phyloP scores from a whole-genome alignment of 2,888 invertebrate species.

The Endotricha flammealis region DNA sequence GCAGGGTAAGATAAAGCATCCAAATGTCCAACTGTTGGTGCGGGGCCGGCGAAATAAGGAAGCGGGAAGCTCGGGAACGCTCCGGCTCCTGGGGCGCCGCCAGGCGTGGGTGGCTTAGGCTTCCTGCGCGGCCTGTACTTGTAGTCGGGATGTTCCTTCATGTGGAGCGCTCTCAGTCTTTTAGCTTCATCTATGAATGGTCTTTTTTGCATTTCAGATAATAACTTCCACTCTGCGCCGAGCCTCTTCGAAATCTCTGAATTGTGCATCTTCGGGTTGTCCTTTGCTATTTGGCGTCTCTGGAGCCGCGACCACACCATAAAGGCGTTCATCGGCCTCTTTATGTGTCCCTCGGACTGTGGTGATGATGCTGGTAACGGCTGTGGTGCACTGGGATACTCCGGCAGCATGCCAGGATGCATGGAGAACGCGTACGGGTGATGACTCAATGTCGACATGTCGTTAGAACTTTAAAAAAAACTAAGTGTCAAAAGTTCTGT shows the following conservation, averaged over 20 bases:
- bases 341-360: constrained; percentile 88
- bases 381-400: constrained; percentile 62
- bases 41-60: constrained; percentile 81
- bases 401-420: constrained; percentile 71
- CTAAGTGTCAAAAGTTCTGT: constrained; percentile 34
- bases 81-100: constrained; percentile 64
- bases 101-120: constrained; percentile 84
- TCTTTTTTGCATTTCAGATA: constrained; percentile 91
- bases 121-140: constrained; percentile 92
- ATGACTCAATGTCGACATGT: constrained; percentile 72
- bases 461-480: constrained; percentile 31
- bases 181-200: constrained; percentile 98
- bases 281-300: constrained; percentile 93
- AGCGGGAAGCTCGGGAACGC: constrained; percentile 81
- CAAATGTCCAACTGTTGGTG: constrained; percentile 75
- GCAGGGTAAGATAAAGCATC: constrained; percentile 81
- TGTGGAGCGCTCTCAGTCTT: constrained; percentile 89
- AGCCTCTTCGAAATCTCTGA: constrained; percentile 93
- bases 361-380: constrained; percentile 68
- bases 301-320: constrained; percentile 98
- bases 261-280: constrained; percentile 96
- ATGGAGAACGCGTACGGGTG: constrained; percentile 75
- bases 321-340: constrained; percentile 98
- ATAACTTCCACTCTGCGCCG: constrained; percentile 95
- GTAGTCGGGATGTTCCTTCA: constrained; percentile 95